Base-by-base conservation (phyloP, 2,113 vertebrate species). In the Leucosticte australis region DNA sequence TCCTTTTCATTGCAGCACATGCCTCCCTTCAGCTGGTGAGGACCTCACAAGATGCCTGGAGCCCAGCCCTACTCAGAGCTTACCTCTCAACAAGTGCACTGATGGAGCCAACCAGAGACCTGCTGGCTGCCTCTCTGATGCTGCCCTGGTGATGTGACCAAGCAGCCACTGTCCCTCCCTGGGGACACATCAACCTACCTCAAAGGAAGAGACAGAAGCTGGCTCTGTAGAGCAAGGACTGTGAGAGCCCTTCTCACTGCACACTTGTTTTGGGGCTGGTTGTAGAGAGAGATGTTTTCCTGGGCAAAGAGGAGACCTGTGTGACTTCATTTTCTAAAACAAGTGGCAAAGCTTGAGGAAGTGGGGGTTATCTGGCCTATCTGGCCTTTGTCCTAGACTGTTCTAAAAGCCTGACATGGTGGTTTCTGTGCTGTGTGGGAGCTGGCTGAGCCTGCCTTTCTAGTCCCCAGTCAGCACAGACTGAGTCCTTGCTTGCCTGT, bases 31-130 rank as follows among this genome's bases (percentile, higher is more conserved):
- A 78, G 92, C 83, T 15, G 37, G 47, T 63, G 94, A 83, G 47
- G 96, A 97, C 80, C 83, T 93, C 9, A 55, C 27, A 2, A 82
- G 65, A 35, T 86, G 87, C 95, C 94, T 89, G 90, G 96, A 97
- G 87, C 68, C 90, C 63, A 86, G 69, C 71, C n/a, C 93, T 42
- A 18, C 83, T 37, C 95, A 92, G 67, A 88, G 22, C 35, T 95
- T 97, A 83, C 97, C 97, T 94, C 88, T 96, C 69, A 96, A 95
- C 92, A 96, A 96, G 64, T 97, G 84, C 70, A 81, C 93, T 81
- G 62, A 11, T 86, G 92, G 55, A 94, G 64, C 69, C 0, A 33
- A 87, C 75, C 93, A 92, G 96, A 95, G 94, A 77, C 30, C 92
- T 76, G 55, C 64, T 63, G 87, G 73, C 95, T 94, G 87, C 65